Evolutionary conservation across 2,888 invertebrate genomes (phyloP), one percentile per base, ranked within the genome.

Genomic region (Ctenicera cuprea): DNA sequence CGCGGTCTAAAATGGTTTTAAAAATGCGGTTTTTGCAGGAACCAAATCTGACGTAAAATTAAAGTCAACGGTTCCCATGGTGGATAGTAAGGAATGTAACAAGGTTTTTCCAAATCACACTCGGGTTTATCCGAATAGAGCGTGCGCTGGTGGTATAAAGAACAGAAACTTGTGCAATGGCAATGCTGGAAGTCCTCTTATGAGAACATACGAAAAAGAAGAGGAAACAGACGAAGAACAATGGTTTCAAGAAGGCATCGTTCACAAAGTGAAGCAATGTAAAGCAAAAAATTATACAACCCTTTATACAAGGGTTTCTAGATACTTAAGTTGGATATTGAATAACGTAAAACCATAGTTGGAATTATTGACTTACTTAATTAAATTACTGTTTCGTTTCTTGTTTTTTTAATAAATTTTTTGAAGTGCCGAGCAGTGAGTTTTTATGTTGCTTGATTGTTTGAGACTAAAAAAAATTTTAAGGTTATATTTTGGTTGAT

Each of bases 151-250:
- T 1, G 65, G 65, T 4, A 33, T 59, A 38, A 22, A 37, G 16
- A 65, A 59, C 12, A 57, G 45, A 11, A 94, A 94, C 81, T 94
- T 94, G 81, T 95, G 95, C 81, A 89, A 88, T n/a, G 94, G 94
- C 0, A 94, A 94, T 80, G 94, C 94, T 0, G 94, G 95, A 0
- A 94, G 94, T 2, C 94, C 95, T 0, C 86, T 95, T 2, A 94
- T 94, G 94, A 52, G 37, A 20, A 30, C 9, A 0, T 72, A 38
- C 30, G 41, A 43, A 12, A 61, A 43, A 5, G 20, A 20, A 12
- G 18, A 72, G 18, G 18, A 22, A 92, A 9, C 11, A 3, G 50
- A 72, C n/a, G 61, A 59, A 41, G 61, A 66, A 8, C 71, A 72
- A 33, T 72, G 92, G 92, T 91, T 90, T 74, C 86, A 89, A 0